phyloP scores from a whole-genome alignment of 2,113 vertebrate genomes.

The Cephalopholis sonnerati region DNA sequence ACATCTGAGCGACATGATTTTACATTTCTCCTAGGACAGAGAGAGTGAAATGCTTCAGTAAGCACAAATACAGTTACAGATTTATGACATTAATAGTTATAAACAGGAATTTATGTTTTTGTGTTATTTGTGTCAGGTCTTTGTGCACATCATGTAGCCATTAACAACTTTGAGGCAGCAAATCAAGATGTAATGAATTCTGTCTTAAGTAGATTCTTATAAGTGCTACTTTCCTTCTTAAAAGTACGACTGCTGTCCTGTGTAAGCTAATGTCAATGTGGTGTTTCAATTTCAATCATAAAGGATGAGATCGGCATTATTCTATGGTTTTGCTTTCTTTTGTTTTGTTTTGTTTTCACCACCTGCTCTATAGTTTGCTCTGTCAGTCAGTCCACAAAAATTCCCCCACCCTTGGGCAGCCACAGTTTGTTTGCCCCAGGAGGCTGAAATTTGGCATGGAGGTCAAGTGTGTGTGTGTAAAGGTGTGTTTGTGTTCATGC shows the following conservation, averaged over 20 bases:
- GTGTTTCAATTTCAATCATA: neutral
- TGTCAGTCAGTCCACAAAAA: too few relatives aligned
- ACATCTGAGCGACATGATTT: slow-evolving; percentile 61
- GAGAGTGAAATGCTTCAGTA: slow-evolving; percentile 28
- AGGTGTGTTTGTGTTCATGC: too few relatives aligned
- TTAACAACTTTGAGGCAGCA: neutral
- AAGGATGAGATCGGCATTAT: neutral
- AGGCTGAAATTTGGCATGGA: too few relatives aligned
- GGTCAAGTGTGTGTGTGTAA: too few relatives aligned
- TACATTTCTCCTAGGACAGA: slow-evolving; percentile 60
- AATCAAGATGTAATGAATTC: neutral
- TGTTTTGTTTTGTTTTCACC: too few relatives aligned
- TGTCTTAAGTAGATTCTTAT: neutral
- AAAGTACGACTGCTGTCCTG: neutral
- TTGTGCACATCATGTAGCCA: neutral
- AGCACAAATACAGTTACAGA: neutral
- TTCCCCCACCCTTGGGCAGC: too few relatives aligned
- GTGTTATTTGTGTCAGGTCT: neutral
- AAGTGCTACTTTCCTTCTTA: too few relatives aligned
- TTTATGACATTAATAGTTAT: neutral
- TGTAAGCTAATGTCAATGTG: neutral
- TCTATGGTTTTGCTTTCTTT: neutral
- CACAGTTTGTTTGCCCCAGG: too few relatives aligned
- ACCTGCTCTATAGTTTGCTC: too few relatives aligned
- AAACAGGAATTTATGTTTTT: neutral